Evolutionary conservation across 2,113 vertebrate genomes (phyloP), one percentile per base, ranked within the genome.

Genomic region (Gasterosteus aculeatus): DNA sequence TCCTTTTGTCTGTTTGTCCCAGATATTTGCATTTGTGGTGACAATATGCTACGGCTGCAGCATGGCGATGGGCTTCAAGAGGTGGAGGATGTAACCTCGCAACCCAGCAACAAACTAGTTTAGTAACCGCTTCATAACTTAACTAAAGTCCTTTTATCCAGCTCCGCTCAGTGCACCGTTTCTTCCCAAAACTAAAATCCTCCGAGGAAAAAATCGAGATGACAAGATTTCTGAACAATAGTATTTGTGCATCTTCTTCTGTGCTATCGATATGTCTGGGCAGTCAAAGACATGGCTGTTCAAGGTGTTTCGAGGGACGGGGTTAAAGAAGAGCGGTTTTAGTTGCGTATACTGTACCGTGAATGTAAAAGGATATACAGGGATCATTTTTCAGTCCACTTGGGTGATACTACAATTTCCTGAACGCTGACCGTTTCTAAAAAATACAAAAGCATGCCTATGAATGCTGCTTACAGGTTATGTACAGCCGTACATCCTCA

Each of bases 61-160:
- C 79, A 81, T 94, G 93, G 78, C 87, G 85, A 93, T 95, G 94
- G 94, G 93, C 72, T 93, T 95, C 85, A 94, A 82, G 81, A 90
- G 94, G 74, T 94, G 93, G 93, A 91, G 86, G 72, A 88, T 81
- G 81, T 94, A 78, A 88, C 62, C 0, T 2, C 7, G 18, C 64
- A 58, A 69, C 62, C 7, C 18, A 63, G 74, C 33, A 67, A 10
- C 22, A 12, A 38, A 73, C 41, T 62, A n/a, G 61, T 75, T 75
- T 57, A 51, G 15, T 18, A 60, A 65, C 29, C 18, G 65, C 38
- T 49, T 70, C 8, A 0, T 33, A 76, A 63, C 58, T 67, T 68
- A 5, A 62, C 53, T 12, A 65, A 35, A 42, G 56, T 38, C 47
- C 56, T 57, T 39, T 26, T 69, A 5, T 47, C 56, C 19, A 66